Conservation (phyloP, 1,140 invertebrate species). For the Arion vulgaris region DNA sequence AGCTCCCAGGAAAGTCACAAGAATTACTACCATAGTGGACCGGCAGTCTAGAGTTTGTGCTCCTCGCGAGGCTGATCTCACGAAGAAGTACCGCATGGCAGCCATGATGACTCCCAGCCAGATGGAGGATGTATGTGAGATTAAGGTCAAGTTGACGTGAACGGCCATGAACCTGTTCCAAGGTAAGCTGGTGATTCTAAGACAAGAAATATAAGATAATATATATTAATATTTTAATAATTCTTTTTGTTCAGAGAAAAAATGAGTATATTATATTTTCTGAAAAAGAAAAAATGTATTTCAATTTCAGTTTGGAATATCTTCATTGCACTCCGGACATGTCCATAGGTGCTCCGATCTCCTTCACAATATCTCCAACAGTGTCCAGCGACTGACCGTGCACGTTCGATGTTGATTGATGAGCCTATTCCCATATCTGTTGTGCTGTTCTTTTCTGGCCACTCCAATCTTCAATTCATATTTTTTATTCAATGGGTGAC, state of each 20-base stretch:
- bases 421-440: too few species aligned
- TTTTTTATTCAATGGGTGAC: too few species aligned
- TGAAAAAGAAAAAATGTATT: too few species aligned
- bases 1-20: conserved; percentile 81
- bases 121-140: conserved; percentile 93
- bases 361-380: too few species aligned
- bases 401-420: too few species aligned
- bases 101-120: conserved; percentile 93
- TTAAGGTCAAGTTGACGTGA: conserved; percentile 79
- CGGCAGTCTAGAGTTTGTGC: conserved; percentile 85
- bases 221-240: background rate
- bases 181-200: conserved; percentile 2
- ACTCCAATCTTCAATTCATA: too few species aligned
- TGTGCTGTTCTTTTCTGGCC: too few species aligned
- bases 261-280: too few species aligned
- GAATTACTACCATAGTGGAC: conserved; percentile 81
- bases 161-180: conserved; percentile 64
- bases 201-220: conserved; percentile 25
- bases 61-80: conserved; percentile 79
- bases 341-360: too few species aligned
- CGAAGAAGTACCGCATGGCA: conserved; percentile 78
- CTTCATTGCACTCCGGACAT: too few species aligned
- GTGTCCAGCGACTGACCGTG: too few species aligned
- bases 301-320: too few species aligned
- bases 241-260: background rate